Evolutionary conservation across 2,888 invertebrate genomes (phyloP).

Genomic region (Resseliella maxima): DNA sequence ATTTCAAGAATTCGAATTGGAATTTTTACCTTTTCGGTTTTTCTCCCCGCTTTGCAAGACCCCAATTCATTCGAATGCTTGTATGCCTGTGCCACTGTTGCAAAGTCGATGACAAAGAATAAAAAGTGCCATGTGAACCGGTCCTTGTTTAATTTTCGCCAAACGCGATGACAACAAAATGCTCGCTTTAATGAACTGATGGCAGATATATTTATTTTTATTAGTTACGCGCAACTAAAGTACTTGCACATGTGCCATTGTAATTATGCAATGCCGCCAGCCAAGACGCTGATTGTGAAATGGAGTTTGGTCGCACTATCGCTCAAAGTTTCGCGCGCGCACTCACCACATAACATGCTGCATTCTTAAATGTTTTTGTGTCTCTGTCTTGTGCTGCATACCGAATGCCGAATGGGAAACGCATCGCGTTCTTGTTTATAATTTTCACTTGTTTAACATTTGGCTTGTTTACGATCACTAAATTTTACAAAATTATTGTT

Average conservation of each 20-base stretch:
- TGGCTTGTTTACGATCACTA: slow-evolving; percentile 53
- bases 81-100: background rate
- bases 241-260: slow-evolving; percentile 45
- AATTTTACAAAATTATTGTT: slow-evolving; percentile 45
- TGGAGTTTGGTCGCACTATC: background rate
- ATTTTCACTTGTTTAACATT: slow-evolving; percentile 45
- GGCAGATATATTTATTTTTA: slow-evolving; percentile 38
- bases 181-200: slow-evolving; percentile 53
- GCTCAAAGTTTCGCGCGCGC: background rate
- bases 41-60: background rate
- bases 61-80: too few relatives aligned
- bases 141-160: background rate
- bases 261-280: slow-evolving; percentile 32
- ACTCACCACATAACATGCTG: background rate
- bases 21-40: slow-evolving; percentile 34
- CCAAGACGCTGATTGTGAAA: slow-evolving; percentile 25
- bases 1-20: background rate
- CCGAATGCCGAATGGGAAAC: background rate
- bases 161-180: slow-evolving; percentile 54
- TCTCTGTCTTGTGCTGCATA: background rate
- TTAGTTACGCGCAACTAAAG: slow-evolving; percentile 36
- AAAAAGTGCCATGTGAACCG: background rate
- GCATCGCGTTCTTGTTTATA: slow-evolving; percentile 43
- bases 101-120: slow-evolving; percentile 1
- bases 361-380: background rate